These are phyloP conservation scores for Drosophila tsacasi DNA, from an alignment of 1,140 invertebrate genomes.

Conservation along the genomic window DNA sequence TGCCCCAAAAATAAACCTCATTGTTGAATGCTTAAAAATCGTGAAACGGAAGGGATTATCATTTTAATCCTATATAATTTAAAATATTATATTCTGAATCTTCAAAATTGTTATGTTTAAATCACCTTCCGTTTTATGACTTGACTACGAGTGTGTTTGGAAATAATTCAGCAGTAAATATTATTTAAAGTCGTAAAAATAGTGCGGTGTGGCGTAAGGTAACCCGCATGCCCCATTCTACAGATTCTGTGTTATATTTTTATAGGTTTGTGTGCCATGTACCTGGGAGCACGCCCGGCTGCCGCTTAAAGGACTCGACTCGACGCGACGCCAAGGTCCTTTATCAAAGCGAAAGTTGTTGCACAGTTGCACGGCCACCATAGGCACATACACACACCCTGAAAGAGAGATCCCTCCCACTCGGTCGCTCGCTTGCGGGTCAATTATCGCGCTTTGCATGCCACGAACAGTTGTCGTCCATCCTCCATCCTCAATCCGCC, in stretches of 20 bases:
- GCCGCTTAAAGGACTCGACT: constrained; percentile 74
- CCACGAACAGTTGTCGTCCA: constrained; percentile 63
- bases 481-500: constrained; percentile 22
- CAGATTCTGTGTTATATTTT: constrained; percentile 20
- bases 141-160: not conserved
- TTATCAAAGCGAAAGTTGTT: constrained; percentile 81
- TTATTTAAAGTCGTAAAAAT: constrained; percentile 47
- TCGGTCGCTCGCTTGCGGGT: constrained; percentile 63
- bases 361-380: constrained; percentile 72
- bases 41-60: not conserved
- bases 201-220: constrained; percentile 37
- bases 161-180: constrained; percentile 14
- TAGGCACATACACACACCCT: constrained; percentile 16
- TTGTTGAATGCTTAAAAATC: not conserved
- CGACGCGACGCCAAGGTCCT: constrained; percentile 71
- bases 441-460: constrained; percentile 79
- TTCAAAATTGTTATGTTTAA: not conserved
- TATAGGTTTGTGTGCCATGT: constrained; percentile 41
- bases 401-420: constrained; percentile 33
- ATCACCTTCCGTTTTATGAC: not conserved
- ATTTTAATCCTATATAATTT: not conserved
- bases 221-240: constrained; percentile 31
- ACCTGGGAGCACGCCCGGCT: constrained; percentile 60
- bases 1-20: not conserved
- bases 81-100: not conserved